Evolutionary conservation across 37 sponge, comb jelly and placozoan genomes (phyloP).

Genomic region (Amphimedon queenslandica): DNA sequence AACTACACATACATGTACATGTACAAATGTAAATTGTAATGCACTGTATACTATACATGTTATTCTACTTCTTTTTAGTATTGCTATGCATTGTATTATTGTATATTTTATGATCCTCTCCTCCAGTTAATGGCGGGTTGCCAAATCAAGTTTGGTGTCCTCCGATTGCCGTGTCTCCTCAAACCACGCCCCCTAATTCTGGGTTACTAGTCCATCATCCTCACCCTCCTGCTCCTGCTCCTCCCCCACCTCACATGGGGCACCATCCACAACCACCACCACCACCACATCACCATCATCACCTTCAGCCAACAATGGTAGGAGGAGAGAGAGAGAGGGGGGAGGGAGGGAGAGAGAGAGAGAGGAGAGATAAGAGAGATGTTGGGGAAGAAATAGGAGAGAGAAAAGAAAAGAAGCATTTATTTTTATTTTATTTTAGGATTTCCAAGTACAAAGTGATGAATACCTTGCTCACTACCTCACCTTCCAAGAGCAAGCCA

Average conservation of each 20-base stretch:
- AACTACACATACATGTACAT: no score
- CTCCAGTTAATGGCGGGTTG: background rate
- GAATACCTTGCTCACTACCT: constrained; percentile 42
- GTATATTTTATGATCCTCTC: background rate
- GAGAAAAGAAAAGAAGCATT: no score
- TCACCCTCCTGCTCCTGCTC: background rate
- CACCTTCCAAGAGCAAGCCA: constrained; percentile 7
- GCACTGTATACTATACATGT: no score
- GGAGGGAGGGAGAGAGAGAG: no score
- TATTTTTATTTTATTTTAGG: no score
- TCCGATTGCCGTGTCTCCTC: background rate
- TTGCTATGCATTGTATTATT: background rate
- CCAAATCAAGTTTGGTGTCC: background rate
- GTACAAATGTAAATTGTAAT: no score
- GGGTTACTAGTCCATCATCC: constrained; percentile 3
- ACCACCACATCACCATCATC: constrained; percentile 16
- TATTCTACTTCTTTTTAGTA: no score
- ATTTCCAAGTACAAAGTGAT: constrained; percentile 12
- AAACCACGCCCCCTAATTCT: constrained; percentile 21
- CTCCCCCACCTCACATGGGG: background rate
- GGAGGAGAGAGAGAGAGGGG: no score
- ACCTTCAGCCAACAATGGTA: background rate
- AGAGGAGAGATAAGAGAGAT: no score
- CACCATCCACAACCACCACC: background rate
- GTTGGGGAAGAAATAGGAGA: no score